Conservation (phyloP, 2,797 vertebrate genomes). For the Zalophus californianus region DNA sequence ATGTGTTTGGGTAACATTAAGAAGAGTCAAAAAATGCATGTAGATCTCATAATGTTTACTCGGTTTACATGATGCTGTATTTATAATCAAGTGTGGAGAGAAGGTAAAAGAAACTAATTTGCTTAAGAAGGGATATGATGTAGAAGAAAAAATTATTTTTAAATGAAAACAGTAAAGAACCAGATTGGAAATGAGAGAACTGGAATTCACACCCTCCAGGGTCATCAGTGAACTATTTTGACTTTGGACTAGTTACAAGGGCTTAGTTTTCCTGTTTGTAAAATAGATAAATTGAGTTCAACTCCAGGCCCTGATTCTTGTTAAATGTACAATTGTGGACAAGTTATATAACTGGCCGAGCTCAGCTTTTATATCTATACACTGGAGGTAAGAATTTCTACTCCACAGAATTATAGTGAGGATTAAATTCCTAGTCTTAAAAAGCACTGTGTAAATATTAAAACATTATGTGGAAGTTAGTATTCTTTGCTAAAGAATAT, state of each 20-base stretch:
- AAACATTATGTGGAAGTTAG: not conserved
- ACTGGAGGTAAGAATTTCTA: not conserved
- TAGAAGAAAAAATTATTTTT: not conserved
- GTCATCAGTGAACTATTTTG: not conserved
- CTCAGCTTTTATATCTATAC: not conserved
- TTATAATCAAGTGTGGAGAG: not conserved
- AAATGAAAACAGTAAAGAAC: not conserved
- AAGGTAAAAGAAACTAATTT: not conserved
- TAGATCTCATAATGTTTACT: slow-evolving; percentile 1
- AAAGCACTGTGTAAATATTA: not conserved
- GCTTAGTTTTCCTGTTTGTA: not conserved
- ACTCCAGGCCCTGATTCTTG: not conserved
- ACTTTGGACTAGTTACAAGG: not conserved
- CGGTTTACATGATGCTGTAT: not conserved
- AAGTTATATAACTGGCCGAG: not conserved
- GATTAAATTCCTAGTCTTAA: not conserved
- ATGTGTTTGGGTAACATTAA: not conserved
- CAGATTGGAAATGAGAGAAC: not conserved
- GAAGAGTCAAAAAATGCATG: not conserved
- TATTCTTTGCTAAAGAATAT: not conserved
- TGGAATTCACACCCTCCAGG: not conserved
- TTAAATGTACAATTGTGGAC: not conserved
- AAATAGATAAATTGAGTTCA: not conserved
- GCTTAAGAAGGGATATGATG: not conserved
- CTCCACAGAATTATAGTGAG: not conserved